Conservation (phyloP, 2,888 invertebrate genomes). For the Cosmorhoe ocellata region DNA sequence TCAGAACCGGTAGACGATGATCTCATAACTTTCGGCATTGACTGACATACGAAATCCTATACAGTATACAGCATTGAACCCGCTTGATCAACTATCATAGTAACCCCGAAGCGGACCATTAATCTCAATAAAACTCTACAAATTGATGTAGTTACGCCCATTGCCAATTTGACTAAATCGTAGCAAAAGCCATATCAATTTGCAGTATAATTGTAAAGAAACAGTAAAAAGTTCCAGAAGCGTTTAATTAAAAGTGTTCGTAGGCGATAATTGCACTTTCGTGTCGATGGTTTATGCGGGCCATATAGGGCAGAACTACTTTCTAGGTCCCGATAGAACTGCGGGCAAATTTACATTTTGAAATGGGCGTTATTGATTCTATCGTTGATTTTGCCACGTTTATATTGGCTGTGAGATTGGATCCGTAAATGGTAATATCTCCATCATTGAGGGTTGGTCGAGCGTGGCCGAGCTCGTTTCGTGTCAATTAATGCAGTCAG, state of each 20-base stretch:
- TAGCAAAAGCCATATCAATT: slow-evolving; percentile 50
- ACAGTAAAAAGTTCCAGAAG: slow-evolving; percentile 45
- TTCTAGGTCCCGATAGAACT: slow-evolving; percentile 25
- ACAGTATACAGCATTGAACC: slow-evolving; percentile 25
- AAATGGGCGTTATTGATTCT: slow-evolving; percentile 19
- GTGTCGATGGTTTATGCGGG: slow-evolving; percentile 30
- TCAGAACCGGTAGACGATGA: slow-evolving; percentile 41
- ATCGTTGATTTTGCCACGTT: slow-evolving; percentile 20
- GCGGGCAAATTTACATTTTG: slow-evolving; percentile 23
- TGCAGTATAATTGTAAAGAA: slow-evolving; percentile 36
- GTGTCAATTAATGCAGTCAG: slow-evolving; percentile 62
- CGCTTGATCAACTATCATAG: slow-evolving; percentile 24
- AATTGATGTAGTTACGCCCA: slow-evolving; percentile 30
- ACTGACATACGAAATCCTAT: slow-evolving; percentile 20
- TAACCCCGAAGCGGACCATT: slow-evolving; percentile 16
- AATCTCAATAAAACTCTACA: slow-evolving; percentile 29
- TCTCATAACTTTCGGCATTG: slow-evolving; percentile 41
- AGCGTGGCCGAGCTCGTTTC: slow-evolving; percentile 43
- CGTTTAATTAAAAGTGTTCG: slow-evolving; percentile 48
- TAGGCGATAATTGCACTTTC: slow-evolving; percentile 53
- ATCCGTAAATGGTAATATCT: slow-evolving; percentile 35
- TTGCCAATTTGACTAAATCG: slow-evolving; percentile 31
- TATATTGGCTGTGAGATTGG: slow-evolving; percentile 23
- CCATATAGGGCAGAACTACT: slow-evolving; percentile 34
- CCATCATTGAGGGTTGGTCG: slow-evolving; percentile 33